These are phyloP conservation scores for Perizoma flavofasciatum DNA, from an alignment of 2,888 invertebrate species.

Conservation along the genomic window DNA sequence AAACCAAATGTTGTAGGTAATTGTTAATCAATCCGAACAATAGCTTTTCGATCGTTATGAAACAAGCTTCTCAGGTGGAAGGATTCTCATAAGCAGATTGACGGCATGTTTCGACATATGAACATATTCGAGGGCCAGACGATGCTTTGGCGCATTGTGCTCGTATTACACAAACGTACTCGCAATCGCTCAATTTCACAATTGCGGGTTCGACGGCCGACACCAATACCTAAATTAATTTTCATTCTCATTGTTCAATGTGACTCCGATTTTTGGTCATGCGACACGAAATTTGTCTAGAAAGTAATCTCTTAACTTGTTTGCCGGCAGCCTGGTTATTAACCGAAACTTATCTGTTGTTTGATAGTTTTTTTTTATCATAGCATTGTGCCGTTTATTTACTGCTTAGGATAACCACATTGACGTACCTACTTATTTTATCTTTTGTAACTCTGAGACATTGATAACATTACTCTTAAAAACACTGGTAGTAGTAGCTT, in stretches of 20 bases:
- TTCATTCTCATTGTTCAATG: conserved; percentile 81
- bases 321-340: conserved; percentile 31
- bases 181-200: conserved; percentile 81
- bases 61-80: conserved; percentile 36
- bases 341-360: conserved; percentile 9
- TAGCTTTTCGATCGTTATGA: conserved; percentile 38
- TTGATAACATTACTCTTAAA: too few species aligned
- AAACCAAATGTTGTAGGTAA: conserved; percentile 20
- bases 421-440: neutral
- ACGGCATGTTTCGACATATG: conserved; percentile 67
- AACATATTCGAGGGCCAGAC: conserved; percentile 72
- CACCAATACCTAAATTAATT: conserved; percentile 84
- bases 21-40: conserved; percentile 28
- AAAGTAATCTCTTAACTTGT: conserved; percentile 52
- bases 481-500: too few species aligned
- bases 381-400: too few species aligned
- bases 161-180: conserved; percentile 79
- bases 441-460: neutral
- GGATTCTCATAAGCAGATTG: conserved; percentile 46
- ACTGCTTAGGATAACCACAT: too few species aligned
- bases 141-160: conserved; percentile 74
- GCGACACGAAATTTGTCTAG: conserved; percentile 61
- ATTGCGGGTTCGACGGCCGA: conserved; percentile 78
- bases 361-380: neutral
- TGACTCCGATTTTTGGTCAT: conserved; percentile 67